A percentile compares a stretch with the other conserved stretches of the same genome.
Evolutionary conservation across 2,113 vertebrate genomes (phyloP).

Genomic region (Charina bottae): DNA sequence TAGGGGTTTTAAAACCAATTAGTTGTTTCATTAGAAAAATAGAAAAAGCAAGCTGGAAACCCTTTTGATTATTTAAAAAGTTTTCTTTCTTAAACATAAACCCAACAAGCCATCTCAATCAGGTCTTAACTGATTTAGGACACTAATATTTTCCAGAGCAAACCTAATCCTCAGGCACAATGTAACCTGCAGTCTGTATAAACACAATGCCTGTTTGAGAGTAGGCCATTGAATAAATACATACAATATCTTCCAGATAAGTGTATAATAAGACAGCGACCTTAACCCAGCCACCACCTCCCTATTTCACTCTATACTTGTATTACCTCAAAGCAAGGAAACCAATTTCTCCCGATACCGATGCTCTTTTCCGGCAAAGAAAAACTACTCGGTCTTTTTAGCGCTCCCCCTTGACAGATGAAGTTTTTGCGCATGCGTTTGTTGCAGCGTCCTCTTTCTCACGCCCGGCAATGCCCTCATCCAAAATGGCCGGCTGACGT

Average conservation of each 20-base stretch:
- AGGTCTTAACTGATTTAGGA: neutral
- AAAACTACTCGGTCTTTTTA: neutral
- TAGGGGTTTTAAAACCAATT: too few relatives aligned
- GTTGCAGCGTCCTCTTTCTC: neutral
- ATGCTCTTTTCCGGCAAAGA: constrained; percentile 20
- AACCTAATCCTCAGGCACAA: neutral
- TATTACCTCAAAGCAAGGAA: neutral
- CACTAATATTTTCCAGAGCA: neutral
- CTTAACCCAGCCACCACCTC: neutral
- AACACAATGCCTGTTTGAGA: neutral
- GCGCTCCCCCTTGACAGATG: neutral
- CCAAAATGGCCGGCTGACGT: constrained; percentile 20
- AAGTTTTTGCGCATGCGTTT: constrained; percentile 16
- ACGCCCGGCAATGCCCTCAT: neutral
- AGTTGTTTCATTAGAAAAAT: too few relatives aligned
- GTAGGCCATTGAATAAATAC: neutral
- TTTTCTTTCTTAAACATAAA: too few relatives aligned
- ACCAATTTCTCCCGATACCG: neutral
- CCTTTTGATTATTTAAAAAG: too few relatives aligned
- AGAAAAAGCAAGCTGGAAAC: too few relatives aligned
- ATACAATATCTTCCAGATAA: neutral
- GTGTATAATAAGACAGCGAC: neutral
- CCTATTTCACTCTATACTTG: neutral
- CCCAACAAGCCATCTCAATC: too few relatives aligned
- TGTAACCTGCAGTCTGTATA: neutral